Conservation (phyloP, 2,113 vertebrate species). For the Triplophysa rosa region DNA sequence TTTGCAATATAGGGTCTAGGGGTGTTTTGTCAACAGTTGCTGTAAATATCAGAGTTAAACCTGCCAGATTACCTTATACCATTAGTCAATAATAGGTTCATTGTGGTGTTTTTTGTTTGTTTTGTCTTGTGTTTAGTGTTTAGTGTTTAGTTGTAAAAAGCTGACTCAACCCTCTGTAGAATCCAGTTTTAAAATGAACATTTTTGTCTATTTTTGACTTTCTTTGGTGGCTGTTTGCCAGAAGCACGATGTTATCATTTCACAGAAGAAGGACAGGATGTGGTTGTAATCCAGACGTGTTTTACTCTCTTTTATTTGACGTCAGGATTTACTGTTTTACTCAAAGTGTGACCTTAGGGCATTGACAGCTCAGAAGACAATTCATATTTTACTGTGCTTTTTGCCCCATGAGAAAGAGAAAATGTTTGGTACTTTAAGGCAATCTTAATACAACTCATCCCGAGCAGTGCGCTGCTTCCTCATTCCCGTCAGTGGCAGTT, state of each 20-base stretch:
- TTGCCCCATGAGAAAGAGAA: constrained; percentile 1
- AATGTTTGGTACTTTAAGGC: neutral
- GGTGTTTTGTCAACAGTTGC: neutral
- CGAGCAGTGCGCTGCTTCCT: neutral
- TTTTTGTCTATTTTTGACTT: neutral
- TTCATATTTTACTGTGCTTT: constrained; percentile 11
- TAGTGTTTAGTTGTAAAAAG: too few species aligned
- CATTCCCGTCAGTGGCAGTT: constrained; percentile 2
- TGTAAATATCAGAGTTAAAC: neutral
- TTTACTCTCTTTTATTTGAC: neutral
- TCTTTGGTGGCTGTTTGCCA: neutral
- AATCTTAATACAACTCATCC: neutral
- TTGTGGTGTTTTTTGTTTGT: neutral
- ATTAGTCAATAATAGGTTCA: neutral
- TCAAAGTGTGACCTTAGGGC: neutral
- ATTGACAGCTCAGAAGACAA: constrained; percentile 5
- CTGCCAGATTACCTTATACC: neutral
- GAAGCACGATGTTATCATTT: constrained; percentile 11
- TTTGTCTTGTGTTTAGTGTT: neutral
- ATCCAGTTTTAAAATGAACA: neutral
- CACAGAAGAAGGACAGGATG: constrained; percentile 33
- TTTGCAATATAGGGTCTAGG: neutral
- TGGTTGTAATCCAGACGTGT: constrained; percentile 10
- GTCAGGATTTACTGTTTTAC: neutral
- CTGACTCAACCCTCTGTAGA: neutral